Evolutionary conservation across 2,797 vertebrate genomes (phyloP).

Genomic region (Arnoldichthys spilopterus): DNA sequence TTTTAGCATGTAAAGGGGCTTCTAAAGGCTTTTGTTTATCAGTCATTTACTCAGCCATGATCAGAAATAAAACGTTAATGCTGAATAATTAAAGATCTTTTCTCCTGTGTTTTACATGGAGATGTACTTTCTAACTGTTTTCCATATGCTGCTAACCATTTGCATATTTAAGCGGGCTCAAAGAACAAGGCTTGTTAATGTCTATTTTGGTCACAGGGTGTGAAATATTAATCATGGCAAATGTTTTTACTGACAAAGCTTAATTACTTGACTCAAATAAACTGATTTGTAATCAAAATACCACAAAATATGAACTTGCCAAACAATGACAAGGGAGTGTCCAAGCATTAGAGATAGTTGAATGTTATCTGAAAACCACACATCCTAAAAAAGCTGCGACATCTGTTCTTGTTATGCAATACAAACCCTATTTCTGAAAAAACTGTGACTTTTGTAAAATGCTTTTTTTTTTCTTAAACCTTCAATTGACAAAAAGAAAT

Average conservation of each 20-base stretch:
- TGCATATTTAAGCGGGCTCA: not conserved
- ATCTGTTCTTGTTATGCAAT: not conserved
- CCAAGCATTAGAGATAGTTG: not conserved
- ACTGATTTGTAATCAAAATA: slow-evolving; percentile 18
- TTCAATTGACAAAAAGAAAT: too few relatives aligned
- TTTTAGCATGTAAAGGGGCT: not conserved
- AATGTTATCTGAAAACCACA: not conserved
- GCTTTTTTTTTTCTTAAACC: too few relatives aligned
- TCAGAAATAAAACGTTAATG: not conserved
- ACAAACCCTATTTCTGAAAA: too few relatives aligned
- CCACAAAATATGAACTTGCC: not conserved
- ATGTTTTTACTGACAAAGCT: not conserved
- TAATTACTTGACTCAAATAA: slow-evolving; percentile 22
- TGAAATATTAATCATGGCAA: slow-evolving; percentile 32
- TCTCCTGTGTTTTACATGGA: not conserved
- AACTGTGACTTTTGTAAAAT: too few relatives aligned
- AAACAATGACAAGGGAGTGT: slow-evolving; percentile 15
- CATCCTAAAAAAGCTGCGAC: not conserved
- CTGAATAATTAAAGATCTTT: not conserved
- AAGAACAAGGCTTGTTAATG: slow-evolving; percentile 10
- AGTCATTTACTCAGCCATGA: not conserved
- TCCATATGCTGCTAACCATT: not conserved
- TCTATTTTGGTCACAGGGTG: slow-evolving; percentile 15
- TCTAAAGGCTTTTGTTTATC: not conserved
- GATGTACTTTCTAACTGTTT: not conserved